Evolutionary conservation across 2,888 invertebrate genomes (phyloP).

Genomic region (Thysanoteuthis rhombus): DNA sequence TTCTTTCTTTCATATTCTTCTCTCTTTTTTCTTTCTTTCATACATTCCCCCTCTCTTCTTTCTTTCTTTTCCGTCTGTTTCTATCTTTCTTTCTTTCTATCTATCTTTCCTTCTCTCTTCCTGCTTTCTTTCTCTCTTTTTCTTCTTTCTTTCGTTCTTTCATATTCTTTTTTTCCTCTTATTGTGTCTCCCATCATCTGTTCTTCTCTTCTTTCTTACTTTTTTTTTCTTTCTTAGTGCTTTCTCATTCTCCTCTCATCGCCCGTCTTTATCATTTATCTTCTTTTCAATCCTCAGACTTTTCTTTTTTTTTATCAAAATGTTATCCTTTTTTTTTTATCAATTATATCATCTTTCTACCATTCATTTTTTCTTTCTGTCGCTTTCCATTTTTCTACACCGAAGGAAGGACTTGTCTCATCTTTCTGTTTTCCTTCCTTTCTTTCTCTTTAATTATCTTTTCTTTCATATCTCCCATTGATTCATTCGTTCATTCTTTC

Average conservation of each 20-base stretch:
- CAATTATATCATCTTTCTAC: too few species aligned
- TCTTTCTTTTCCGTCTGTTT: not conserved
- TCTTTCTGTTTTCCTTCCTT: too few species aligned
- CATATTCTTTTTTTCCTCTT: too few species aligned
- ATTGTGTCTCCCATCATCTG: too few species aligned
- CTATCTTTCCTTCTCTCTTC: not conserved
- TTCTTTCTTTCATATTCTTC: too few species aligned
- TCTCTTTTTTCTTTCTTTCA: not conserved
- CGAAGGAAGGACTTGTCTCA: too few species aligned
- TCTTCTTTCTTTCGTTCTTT: not conserved
- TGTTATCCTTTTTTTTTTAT: too few species aligned
- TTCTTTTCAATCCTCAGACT: not conserved
- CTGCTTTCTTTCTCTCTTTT: not conserved
- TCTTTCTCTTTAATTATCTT: too few species aligned
- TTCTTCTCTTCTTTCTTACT: not conserved
- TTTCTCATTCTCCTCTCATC: not conserved
- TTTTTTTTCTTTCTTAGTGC: not conserved
- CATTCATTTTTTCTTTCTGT: too few species aligned
- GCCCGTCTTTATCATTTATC: not conserved
- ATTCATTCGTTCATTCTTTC: too few species aligned
- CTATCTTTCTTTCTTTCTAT: not conserved
- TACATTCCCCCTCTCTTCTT: not conserved
- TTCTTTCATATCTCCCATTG: too few species aligned
- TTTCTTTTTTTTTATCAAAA: not conserved
- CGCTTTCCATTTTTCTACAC: too few species aligned